Conservation (phyloP, 2,888 invertebrate species). For the Hirtodrosophila confusa region DNA sequence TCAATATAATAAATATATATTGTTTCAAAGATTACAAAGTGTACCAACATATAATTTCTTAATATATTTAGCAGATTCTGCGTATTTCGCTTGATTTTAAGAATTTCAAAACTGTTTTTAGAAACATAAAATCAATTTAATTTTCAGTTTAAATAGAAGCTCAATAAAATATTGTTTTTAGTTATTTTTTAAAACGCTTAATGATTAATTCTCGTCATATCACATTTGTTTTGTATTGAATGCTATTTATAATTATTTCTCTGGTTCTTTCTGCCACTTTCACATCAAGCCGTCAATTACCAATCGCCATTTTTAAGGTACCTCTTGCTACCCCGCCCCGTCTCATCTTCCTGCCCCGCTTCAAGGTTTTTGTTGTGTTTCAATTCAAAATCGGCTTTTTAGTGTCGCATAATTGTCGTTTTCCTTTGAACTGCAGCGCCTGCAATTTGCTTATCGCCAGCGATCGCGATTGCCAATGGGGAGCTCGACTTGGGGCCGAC, state of each 20-base stretch:
- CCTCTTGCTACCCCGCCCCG: background rate
- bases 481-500: constrained; percentile 46
- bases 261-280: constrained; percentile 9
- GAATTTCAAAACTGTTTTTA: too few species aligned
- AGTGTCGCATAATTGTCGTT: constrained; percentile 75
- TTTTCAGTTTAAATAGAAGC: too few species aligned
- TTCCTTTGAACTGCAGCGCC: constrained; percentile 82
- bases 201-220: too few species aligned
- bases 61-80: too few species aligned
- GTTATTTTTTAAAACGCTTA: too few species aligned
- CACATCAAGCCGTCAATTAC: constrained; percentile 8
- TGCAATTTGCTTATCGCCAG: constrained; percentile 82
- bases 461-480: constrained; percentile 75
- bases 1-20: too few species aligned
- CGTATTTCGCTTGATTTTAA: too few species aligned
- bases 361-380: constrained; percentile 56
- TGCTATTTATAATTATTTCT: background rate
- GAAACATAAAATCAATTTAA: too few species aligned
- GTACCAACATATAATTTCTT: too few species aligned
- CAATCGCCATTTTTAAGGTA: constrained; percentile 28
- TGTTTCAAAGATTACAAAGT: too few species aligned
- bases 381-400: constrained; percentile 49
- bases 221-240: too few species aligned
- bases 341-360: constrained; percentile 2
- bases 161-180: too few species aligned